Evolutionary conservation across 2,797 vertebrate species (phyloP), one percentile per base, ranked within the genome.

Genomic region (Danio choprae): DNA sequence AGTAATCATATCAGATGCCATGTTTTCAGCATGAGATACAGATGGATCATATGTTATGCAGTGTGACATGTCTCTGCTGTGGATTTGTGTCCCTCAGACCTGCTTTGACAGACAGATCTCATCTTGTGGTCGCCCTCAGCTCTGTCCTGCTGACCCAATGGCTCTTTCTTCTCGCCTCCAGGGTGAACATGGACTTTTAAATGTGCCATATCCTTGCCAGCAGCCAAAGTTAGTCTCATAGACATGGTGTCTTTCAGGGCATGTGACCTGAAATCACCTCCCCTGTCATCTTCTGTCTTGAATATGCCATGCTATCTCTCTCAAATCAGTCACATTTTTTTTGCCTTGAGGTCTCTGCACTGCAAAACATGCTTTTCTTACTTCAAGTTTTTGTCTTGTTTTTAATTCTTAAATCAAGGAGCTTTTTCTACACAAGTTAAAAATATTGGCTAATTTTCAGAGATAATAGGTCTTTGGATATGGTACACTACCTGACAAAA

Each of bases 151-250:
- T 83, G 77, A 85, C 81, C 81, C 81, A 56, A 2, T 38, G 71
- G 74, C 60, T 69, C 79, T 72, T 63, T 74, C 44, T 8, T 63
- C 38, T 59, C 58, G 22, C 80, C 56, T 41, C 44, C 4, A 6
- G 50, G 74, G 22, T 46, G 7, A 56, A 53, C 51, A 43, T 51
- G 64, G 50, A 62, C 55, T 22, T 68, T 70, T 50, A 63, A 58
- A 72, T 73, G 76, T 48, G 18, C 76, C 74, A 72, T 74, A 69
- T 84, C 70, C 75, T 81, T 81, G 75, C 83, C 75, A 74, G 38
- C 22, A 72, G 70, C 46, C 73, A 73, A 18, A 79, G 38, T 53
- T 62, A 36, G 41, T 68, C 56, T 60, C 48, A 76, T 18, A 11
- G 80, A 62, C 48, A 11, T 55, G 46, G 15, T 70, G 38, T 64